A percentile compares a stretch with the other conserved stretches of the same genome.
Conservation (phyloP, 2,797 vertebrate genomes). For the Enteromius argenteus region DNA sequence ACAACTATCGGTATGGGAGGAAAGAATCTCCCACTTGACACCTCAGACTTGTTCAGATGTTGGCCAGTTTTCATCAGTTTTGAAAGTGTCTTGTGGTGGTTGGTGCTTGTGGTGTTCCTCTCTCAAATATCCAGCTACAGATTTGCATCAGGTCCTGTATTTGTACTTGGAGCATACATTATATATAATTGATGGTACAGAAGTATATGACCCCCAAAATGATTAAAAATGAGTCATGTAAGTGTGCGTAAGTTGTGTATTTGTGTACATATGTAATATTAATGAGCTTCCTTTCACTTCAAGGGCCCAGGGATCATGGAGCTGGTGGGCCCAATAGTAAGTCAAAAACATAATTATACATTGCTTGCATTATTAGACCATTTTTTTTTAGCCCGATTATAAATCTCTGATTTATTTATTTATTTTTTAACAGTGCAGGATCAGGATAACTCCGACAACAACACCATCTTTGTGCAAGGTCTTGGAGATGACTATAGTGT, state of each 20-base stretch:
- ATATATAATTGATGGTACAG: not conserved
- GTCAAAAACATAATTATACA: slow-evolving; percentile 46
- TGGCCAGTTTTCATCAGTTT: not conserved
- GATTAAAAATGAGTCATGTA: not conserved
- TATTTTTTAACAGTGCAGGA: slow-evolving; percentile 74
- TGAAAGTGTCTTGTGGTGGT: not conserved
- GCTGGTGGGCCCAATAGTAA: slow-evolving; percentile 79
- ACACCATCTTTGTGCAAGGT: slow-evolving; percentile 94
- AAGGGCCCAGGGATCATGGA: slow-evolving; percentile 86
- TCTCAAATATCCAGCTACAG: slow-evolving; percentile 7
- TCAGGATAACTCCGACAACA: slow-evolving; percentile 93
- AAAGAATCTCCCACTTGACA: not conserved
- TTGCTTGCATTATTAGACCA: not conserved
- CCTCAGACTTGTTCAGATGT: not conserved
- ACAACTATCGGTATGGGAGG: not conserved
- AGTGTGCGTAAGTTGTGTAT: slow-evolving; percentile 36
- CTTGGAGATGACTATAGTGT: slow-evolving; percentile 89
- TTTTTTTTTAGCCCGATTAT: not conserved
- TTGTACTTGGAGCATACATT: not conserved
- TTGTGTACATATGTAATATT: slow-evolving; percentile 27
- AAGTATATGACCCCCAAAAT: not conserved
- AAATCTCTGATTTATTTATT: not conserved
- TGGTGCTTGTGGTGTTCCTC: slow-evolving; percentile 14
- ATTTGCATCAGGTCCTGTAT: not conserved
- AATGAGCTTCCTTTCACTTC: slow-evolving; percentile 49